Percentiles rank a stretch among this genome's conserved stretches.
Conservation (phyloP, 2,113 vertebrate species). For the Grallaria varia region DNA sequence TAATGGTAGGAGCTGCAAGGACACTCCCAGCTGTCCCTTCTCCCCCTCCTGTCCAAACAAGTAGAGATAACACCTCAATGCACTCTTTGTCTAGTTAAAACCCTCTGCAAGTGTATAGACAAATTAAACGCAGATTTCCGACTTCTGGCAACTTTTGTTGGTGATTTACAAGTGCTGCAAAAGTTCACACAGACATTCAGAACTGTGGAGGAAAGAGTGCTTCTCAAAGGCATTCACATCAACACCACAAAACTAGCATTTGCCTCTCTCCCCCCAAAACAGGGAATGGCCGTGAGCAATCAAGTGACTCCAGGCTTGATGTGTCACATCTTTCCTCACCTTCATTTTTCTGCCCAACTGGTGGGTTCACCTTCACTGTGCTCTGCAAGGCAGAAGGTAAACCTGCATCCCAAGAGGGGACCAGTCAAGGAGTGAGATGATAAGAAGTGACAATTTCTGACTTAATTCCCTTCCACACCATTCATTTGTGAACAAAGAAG, state of each 20-base stretch:
- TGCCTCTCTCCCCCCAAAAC: not conserved
- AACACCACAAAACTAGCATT: not conserved
- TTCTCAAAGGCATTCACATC: not conserved
- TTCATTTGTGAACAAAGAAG: not conserved
- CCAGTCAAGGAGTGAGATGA: not conserved
- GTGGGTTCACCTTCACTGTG: not conserved
- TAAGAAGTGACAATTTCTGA: not conserved
- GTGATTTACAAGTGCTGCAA: not conserved
- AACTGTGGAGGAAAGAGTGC: not conserved
- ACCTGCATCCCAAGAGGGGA: not conserved
- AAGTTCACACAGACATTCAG: not conserved
- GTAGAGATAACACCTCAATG: not conserved
- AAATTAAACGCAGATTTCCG: not conserved
- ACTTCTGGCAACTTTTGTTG: not conserved
- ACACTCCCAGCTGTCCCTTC: not conserved
- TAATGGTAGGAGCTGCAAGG: not conserved
- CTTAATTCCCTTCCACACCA: not conserved
- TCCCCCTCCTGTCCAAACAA: not conserved
- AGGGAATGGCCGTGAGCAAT: fast-evolving
- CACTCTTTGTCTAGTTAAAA: not conserved
- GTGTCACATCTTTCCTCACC: not conserved
- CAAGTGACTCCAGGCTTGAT: fast-evolving
- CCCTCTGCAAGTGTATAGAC: not conserved
- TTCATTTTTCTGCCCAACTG: not conserved
- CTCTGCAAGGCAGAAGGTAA: not conserved